Evolutionary conservation across 2,797 vertebrate species (phyloP).

Genomic region (Melanotaenia nigrans): DNA sequence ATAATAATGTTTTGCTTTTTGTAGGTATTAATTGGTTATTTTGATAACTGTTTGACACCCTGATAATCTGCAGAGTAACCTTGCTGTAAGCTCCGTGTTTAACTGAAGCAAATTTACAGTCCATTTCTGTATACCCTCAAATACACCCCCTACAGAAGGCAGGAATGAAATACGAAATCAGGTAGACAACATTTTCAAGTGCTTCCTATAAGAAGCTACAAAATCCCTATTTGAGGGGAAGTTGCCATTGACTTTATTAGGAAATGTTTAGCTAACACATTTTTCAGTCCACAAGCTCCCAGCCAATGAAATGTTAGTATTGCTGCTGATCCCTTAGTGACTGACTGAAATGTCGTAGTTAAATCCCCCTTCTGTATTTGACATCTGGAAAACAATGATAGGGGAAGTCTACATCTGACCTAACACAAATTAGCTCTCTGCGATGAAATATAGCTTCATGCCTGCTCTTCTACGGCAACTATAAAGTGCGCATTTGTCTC

Average conservation of each 20-base stretch:
- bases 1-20: background rate
- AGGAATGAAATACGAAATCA: background rate
- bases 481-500: constrained; percentile 40
- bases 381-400: constrained; percentile 29
- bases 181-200: background rate
- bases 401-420: constrained; percentile 24
- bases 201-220: background rate
- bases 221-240: background rate
- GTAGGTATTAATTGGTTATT: constrained; percentile 11
- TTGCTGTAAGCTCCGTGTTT: background rate
- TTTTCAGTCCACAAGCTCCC: background rate
- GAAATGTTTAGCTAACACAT: background rate
- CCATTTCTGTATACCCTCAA: background rate
- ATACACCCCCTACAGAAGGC: background rate
- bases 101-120: background rate
- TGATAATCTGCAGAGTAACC: constrained; percentile 12
- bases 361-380: constrained; percentile 20
- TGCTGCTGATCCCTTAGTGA: constrained; percentile 7
- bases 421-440: constrained; percentile 10
- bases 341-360: constrained; percentile 26
- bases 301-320: background rate
- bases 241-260: background rate
- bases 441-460: constrained; percentile 17
- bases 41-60: background rate
- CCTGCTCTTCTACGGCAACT: constrained; percentile 1